Evolutionary conservation across 2,888 invertebrate species (phyloP), one percentile per base, ranked within the genome.

Genomic region (Diaprepes abbreviatus): DNA sequence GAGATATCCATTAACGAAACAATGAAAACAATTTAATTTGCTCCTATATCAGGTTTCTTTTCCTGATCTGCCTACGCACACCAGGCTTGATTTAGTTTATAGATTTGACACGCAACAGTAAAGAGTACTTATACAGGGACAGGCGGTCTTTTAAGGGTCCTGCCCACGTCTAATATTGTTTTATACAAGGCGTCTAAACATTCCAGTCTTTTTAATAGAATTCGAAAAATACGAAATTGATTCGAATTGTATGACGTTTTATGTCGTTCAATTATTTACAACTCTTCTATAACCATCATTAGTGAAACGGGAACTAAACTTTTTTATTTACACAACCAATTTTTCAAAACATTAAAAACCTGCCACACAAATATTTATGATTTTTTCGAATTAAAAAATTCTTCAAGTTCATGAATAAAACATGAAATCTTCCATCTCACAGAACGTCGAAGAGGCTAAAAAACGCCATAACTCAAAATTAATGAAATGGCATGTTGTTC

Each of bases 1-100:
- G 24, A 21, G 43, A 54, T 64, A 64, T 40, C 63, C 63, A 64
- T 64, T 64, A 54, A 12, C 40, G 54, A 35, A 31, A 64, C 54
- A 64, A 64, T 54, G 63, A 66, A 40, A 66, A 59, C 52, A 59
- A 40, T 66, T 58, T 66, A 40, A 66, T 66, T 66, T 60, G 31
- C 60, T 35, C 59, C 24, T 66, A 59, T 66, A 55, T 65, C 66
- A 19, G 33, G 62, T 63, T 63, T 63, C 62, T 63, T 63, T 63
- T 62, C 62, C 62, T 52, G 62, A 40, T 59, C 35, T 36, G 28
- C 62, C 62, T 48, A 63, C 62, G 35, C 55, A 38, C 36, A n/a
- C 38, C 57, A 9, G 19, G 12, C 35, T 38, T 57, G 57, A 57
- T 57, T 57, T 57, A 57, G 12, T 57, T 38, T 38, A 38, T 57